Conservation (phyloP, 2,888 invertebrate genomes). For the Isotomurus palustris region DNA sequence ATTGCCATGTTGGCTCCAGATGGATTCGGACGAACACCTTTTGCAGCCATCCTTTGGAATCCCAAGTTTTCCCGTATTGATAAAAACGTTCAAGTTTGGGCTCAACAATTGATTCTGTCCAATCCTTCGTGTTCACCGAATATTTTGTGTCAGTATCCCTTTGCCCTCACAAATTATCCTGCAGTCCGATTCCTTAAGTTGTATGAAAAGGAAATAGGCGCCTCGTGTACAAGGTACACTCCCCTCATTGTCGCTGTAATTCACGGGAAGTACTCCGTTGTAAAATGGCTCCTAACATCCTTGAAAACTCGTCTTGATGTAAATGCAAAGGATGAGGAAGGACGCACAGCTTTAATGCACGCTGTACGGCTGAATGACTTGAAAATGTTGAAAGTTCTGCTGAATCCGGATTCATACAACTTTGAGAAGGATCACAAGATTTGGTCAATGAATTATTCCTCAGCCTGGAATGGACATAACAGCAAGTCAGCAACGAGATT, state of each 20-base stretch:
- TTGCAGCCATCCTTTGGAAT: constrained; percentile 51
- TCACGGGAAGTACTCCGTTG: constrained; percentile 24
- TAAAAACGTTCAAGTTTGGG: too few species aligned
- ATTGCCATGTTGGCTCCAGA: constrained; percentile 46
- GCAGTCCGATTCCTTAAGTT: constrained; percentile 18
- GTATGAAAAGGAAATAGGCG: constrained; percentile 4
- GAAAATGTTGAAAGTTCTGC: constrained; percentile 38
- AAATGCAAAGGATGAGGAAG: constrained; percentile 32
- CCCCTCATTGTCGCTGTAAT: constrained; percentile 40
- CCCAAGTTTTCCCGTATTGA: too few species aligned
- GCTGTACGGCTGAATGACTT: constrained; percentile 40
- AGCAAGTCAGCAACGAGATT: too few species aligned
- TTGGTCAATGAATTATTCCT: not conserved
- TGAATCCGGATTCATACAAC: constrained; percentile 30
- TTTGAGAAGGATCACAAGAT: constrained; percentile 17
- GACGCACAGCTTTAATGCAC: constrained; percentile 43
- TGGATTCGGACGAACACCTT: constrained; percentile 50
- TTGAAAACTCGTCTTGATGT: constrained; percentile 19
- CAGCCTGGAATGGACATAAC: not conserved
- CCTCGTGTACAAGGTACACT: constrained; percentile 14
- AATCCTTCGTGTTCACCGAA: constrained; percentile 4
- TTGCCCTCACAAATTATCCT: constrained; percentile 23
- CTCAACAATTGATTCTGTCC: too few species aligned
- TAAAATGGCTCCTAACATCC: constrained; percentile 40
- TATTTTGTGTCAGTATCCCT: constrained; percentile 22